Conservation (phyloP, 2,888 invertebrate genomes). For the Lithophane semibrunnea region DNA sequence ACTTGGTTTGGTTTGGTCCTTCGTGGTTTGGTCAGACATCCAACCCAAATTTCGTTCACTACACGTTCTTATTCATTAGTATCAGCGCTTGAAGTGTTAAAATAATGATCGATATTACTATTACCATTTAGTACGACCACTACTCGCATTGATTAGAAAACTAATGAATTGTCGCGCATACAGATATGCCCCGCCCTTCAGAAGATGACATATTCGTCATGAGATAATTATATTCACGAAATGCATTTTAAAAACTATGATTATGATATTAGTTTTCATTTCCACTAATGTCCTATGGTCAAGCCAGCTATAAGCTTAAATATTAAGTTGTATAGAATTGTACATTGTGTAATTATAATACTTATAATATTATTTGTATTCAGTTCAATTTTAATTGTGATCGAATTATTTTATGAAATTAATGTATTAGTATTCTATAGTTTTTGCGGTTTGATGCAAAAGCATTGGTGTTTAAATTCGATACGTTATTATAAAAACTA, state of each 20-base stretch:
- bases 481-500: neutral
- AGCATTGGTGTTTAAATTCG: conserved; percentile 23
- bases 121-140: neutral
- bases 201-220: no score
- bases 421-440: conserved; percentile 39
- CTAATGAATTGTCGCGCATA: neutral
- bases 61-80: neutral
- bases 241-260: no score
- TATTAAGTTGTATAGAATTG: conserved; percentile 67
- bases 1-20: neutral
- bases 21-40: neutral
- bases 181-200: no score
- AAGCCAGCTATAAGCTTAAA: conserved; percentile 48
- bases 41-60: neutral
- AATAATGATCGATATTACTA: neutral
- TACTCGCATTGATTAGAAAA: neutral
- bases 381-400: conserved; percentile 58
- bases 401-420: conserved; percentile 51
- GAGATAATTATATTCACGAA: no score
- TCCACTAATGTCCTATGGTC: conserved; percentile 8
- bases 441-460: conserved; percentile 37
- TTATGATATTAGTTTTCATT: no score
- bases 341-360: conserved; percentile 66
- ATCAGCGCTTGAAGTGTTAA: neutral
- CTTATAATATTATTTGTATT: conserved; percentile 40